Evolutionary conservation across 2,113 vertebrate species (phyloP).

Genomic region (Tyrannus savana): DNA sequence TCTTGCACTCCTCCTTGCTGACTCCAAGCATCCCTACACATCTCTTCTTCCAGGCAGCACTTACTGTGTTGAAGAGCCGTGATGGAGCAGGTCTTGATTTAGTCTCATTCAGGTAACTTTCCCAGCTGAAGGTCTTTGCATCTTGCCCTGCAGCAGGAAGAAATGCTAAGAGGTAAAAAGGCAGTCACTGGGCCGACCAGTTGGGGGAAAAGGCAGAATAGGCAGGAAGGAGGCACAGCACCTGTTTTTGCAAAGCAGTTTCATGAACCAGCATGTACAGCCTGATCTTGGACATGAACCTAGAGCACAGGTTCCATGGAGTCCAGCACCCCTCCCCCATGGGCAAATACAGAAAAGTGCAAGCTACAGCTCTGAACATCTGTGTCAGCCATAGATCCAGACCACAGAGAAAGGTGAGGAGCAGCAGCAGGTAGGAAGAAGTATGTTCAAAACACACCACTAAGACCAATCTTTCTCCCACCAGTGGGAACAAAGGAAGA

Average conservation of each 20-base stretch:
- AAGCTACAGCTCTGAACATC: not conserved
- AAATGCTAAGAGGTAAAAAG: not conserved
- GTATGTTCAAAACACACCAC: not conserved
- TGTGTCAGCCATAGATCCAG: not conserved
- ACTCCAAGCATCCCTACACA: not conserved
- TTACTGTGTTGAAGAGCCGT: slow-evolving; percentile 90
- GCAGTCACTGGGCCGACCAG: not conserved
- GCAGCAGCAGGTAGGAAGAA: not conserved
- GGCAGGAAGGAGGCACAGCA: not conserved
- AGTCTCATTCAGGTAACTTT: slow-evolving; percentile 84
- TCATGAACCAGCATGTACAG: not conserved
- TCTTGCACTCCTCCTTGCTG: not conserved
- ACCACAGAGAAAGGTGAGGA: not conserved
- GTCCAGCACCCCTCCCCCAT: not conserved
- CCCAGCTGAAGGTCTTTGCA: slow-evolving; percentile 84
- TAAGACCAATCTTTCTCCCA: not conserved
- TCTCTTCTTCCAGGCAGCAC: not conserved
- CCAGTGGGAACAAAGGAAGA: not conserved
- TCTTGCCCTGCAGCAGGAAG: slow-evolving; percentile 78
- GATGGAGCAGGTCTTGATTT: slow-evolving; percentile 79
- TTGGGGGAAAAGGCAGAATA: not conserved
- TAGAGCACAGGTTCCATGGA: not conserved
- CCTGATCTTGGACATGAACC: not conserved
- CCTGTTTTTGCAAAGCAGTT: not conserved
- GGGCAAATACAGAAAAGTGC: not conserved